phyloP scores from a whole-genome alignment of 2,888 invertebrate species.

The Anodontia alba region DNA sequence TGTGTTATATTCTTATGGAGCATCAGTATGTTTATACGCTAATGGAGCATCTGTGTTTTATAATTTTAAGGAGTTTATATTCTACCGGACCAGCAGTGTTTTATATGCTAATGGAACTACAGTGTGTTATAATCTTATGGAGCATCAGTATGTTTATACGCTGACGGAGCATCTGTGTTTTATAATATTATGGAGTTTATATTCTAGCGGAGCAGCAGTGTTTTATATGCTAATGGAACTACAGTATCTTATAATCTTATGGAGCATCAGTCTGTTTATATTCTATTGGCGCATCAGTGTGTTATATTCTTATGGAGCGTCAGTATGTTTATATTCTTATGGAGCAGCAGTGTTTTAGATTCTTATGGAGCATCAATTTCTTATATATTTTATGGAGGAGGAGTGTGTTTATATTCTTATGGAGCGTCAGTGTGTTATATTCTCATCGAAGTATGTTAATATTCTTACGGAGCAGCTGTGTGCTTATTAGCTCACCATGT shows the following conservation, averaged over 20 bases:
- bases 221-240: not conserved
- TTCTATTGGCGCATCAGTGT: not conserved
- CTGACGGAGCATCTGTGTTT: not conserved
- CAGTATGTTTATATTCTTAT: not conserved
- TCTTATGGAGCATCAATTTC: not conserved
- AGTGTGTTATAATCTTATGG: not conserved
- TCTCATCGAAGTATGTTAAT: not conserved
- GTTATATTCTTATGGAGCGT: not conserved
- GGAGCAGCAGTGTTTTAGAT: not conserved
- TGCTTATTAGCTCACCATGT: not conserved
- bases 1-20: no score
- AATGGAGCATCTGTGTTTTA: no score
- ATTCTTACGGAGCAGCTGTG: not conserved
- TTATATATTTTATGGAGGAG: not conserved
- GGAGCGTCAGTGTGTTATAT: not conserved
- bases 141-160: not conserved
- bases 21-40: no score
- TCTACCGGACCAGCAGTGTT: not conserved
- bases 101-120: no score
- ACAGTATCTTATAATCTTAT: not conserved
- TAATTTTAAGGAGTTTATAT: not conserved
- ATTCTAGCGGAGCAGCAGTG: not conserved
- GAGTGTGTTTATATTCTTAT: not conserved
- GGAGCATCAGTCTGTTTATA: not conserved
- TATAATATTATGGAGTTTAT: not conserved